These are phyloP conservation scores for Pogonomyrmex californicus DNA, from an alignment of 1,140 invertebrate species.

Conservation along the genomic window DNA sequence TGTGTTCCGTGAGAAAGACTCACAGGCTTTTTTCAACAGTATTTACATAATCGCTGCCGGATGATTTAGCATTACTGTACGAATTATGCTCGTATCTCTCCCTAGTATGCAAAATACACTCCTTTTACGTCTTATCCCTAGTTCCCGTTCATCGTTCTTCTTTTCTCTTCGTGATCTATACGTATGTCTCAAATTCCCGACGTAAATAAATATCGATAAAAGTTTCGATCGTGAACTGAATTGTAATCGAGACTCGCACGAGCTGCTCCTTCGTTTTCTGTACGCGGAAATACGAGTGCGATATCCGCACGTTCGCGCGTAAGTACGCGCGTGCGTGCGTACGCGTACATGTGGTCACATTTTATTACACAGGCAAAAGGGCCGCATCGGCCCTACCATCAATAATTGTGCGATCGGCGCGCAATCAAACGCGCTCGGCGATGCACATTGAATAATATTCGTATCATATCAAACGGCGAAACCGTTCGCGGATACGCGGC, in stretches of 20 bases:
- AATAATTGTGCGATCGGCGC: constrained; percentile 73
- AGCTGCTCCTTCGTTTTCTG: constrained; percentile 22
- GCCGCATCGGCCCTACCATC: constrained; percentile 29
- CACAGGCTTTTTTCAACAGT: constrained; percentile 22
- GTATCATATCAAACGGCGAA: constrained; percentile 73
- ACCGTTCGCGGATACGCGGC: constrained; percentile 64
- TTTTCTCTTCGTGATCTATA: background rate
- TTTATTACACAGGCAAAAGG: constrained; percentile 66
- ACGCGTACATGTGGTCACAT: constrained; percentile 46
- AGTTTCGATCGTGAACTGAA: background rate
- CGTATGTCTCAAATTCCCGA: background rate
- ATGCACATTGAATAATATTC: constrained; percentile 75
- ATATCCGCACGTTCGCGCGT: constrained; percentile 2
- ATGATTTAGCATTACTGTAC: background rate
- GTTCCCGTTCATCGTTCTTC: background rate
- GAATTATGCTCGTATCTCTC: background rate
- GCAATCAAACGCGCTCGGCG: constrained; percentile 70
- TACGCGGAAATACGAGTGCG: background rate
- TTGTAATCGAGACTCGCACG: no score
- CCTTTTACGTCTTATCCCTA: background rate
- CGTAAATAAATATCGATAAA: background rate
- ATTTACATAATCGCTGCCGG: constrained; percentile 13
- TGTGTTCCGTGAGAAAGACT: background rate
- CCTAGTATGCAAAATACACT: background rate
- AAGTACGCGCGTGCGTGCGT: constrained; percentile 14